A percentile compares a stretch with the other conserved stretches of the same genome.
phyloP scores from a whole-genome alignment of 2,113 vertebrate genomes.

The Hiodon tergisus region DNA sequence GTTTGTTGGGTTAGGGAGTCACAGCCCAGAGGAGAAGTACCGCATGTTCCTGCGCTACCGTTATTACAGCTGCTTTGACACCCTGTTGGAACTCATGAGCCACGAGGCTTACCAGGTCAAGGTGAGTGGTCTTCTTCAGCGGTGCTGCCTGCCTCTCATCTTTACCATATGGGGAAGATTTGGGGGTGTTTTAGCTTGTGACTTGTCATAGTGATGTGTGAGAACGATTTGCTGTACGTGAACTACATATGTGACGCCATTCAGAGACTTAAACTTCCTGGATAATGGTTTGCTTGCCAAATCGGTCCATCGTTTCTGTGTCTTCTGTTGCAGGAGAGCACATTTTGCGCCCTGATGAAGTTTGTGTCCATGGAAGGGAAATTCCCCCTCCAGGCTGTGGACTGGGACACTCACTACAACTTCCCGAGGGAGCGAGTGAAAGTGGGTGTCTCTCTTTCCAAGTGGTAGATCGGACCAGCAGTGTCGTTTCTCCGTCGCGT shows the following conservation, averaged over 20 bases:
- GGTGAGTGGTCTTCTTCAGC: conserved; percentile 53
- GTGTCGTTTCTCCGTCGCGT: not conserved
- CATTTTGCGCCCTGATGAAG: conserved; percentile 78
- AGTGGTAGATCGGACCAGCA: not conserved
- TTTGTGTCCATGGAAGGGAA: conserved; percentile 74
- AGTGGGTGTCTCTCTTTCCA: conserved; percentile 51
- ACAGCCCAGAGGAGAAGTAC: conserved; percentile 72
- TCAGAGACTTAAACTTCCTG: not conserved
- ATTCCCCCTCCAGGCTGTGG: conserved; percentile 68
- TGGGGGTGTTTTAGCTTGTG: too few species aligned
- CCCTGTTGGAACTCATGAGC: conserved; percentile 66
- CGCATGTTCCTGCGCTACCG: conserved; percentile 83
- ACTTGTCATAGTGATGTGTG: too few species aligned
- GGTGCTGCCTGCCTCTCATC: not conserved
- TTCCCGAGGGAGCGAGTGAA: conserved; percentile 75
- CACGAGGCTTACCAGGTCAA: conserved; percentile 64
- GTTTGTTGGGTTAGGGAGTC: conserved; percentile 39
- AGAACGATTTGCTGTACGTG: not conserved
- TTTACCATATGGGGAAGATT: too few species aligned
- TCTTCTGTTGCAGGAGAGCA: conserved; percentile 61
- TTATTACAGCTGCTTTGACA: conserved; percentile 71
- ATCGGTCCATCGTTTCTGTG: not conserved
- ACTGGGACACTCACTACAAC: conserved; percentile 72
- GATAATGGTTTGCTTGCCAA: too few species aligned
- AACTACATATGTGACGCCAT: not conserved